Conservation (phyloP, 2,888 invertebrate genomes). For the Podotricha telesiphe region DNA sequence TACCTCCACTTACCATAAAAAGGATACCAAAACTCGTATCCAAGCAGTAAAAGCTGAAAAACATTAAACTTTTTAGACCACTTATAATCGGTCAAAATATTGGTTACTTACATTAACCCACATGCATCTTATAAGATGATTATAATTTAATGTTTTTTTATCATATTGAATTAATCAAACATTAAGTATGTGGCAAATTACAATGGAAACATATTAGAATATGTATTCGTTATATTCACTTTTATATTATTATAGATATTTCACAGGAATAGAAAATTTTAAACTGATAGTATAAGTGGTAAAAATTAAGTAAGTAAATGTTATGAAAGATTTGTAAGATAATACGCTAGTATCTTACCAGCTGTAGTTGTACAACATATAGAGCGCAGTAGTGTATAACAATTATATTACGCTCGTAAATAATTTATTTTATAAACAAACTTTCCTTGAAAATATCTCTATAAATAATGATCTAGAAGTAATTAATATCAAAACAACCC, state of each 20-base stretch:
- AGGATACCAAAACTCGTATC: constrained; percentile 79
- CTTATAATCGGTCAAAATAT: constrained; percentile 47
- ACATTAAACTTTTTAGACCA: constrained; percentile 77
- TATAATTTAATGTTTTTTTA: background rate
- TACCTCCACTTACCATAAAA: constrained; percentile 82
- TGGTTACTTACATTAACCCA: constrained; percentile 44
- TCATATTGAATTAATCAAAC: background rate
- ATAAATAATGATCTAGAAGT: constrained; percentile 39
- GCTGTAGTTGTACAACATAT: constrained; percentile 46
- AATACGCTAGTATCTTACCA: constrained; percentile 42
- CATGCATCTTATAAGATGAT: constrained; percentile 43
- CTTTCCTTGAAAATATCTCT: constrained; percentile 25
- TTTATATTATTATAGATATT: background rate
- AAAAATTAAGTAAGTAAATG: constrained; percentile 7
- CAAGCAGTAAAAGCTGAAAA: constrained; percentile 81
- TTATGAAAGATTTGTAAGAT: constrained; percentile 34
- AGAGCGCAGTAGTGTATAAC: constrained; percentile 23
- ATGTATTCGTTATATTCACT: background rate
- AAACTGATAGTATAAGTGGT: background rate
- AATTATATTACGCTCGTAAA: background rate
- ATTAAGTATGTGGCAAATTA: constrained; percentile 3
- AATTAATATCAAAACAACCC: constrained; percentile 40
- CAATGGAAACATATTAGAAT: background rate
- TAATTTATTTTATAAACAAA: constrained; percentile 6
- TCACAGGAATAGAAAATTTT: background rate